These are phyloP conservation scores for Tipula confusa DNA, from an alignment of 2,888 invertebrate genomes.

Conservation along the genomic window DNA sequence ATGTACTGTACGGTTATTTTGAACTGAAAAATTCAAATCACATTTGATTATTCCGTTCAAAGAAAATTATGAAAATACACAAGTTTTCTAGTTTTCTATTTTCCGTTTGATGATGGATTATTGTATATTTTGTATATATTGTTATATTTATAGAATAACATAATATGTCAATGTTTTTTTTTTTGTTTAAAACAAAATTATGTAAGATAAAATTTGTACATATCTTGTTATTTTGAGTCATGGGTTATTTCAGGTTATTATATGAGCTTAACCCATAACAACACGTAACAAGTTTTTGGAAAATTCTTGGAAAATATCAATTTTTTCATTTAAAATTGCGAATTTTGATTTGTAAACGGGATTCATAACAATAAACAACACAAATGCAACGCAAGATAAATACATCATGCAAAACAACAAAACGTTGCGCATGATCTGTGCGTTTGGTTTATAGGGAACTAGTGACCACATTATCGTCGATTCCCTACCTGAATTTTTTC, in stretches of 20 bases:
- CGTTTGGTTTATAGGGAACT: too few species aligned
- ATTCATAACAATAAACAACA: too few species aligned
- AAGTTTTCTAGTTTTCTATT: neutral
- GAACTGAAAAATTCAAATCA: neutral
- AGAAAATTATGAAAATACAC: neutral
- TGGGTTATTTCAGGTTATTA: neutral
- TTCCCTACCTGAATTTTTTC: too few species aligned
- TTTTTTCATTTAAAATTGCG: too few species aligned
- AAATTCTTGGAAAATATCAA: too few species aligned
- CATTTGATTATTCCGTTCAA: neutral
- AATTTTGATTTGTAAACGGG: too few species aligned
- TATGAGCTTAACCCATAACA: too few species aligned
- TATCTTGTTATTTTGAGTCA: neutral
- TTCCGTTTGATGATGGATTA: neutral
- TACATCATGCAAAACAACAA: too few species aligned
- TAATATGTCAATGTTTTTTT: neutral
- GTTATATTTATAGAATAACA: neutral
- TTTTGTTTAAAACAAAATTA: neutral
- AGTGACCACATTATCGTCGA: too few species aligned
- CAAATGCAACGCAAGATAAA: too few species aligned
- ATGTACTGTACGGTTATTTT: neutral
- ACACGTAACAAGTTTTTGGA: too few species aligned
- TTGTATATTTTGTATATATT: neutral
- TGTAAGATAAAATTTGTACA: neutral
- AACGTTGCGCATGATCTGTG: too few species aligned